phyloP scores from a whole-genome alignment of 1,140 invertebrate species.

The Mycetomoellerius zeteki region DNA sequence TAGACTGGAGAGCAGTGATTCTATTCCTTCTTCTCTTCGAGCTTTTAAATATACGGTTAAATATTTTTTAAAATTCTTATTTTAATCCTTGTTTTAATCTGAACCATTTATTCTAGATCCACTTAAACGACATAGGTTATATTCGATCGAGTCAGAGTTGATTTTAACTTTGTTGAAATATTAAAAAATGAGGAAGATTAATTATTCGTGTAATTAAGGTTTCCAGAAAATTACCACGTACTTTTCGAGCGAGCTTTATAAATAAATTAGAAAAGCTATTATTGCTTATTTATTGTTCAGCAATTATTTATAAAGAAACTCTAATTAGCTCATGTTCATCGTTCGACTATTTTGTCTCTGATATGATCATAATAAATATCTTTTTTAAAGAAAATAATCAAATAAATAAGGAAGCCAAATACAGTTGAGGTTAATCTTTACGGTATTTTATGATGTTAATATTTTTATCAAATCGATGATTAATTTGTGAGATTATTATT shows the following conservation, averaged over 20 bases:
- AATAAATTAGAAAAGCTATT: neutral
- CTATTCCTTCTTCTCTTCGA: neutral
- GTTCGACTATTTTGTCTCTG: neutral
- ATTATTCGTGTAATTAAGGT: neutral
- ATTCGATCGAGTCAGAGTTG: neutral
- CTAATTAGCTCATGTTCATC: neutral
- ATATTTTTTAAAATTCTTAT: neutral
- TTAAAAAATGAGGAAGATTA: neutral
- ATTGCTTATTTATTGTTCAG: neutral
- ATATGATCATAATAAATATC: neutral
- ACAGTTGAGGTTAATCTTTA: no score
- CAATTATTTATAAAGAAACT: neutral
- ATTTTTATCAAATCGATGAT: no score
- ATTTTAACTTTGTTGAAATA: neutral
- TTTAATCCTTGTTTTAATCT: neutral
- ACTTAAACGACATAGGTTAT: neutral
- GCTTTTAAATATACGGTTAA: neutral
- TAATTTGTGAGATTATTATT: no score
- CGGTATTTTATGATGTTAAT: no score
- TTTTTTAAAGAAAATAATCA: neutral
- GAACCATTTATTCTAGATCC: neutral
- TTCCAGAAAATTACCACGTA: neutral
- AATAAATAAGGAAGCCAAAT: no score
- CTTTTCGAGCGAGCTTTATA: no score
- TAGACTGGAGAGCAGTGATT: neutral